phyloP scores from a whole-genome alignment of 2,888 invertebrate genomes.

The Morpho achilles region DNA sequence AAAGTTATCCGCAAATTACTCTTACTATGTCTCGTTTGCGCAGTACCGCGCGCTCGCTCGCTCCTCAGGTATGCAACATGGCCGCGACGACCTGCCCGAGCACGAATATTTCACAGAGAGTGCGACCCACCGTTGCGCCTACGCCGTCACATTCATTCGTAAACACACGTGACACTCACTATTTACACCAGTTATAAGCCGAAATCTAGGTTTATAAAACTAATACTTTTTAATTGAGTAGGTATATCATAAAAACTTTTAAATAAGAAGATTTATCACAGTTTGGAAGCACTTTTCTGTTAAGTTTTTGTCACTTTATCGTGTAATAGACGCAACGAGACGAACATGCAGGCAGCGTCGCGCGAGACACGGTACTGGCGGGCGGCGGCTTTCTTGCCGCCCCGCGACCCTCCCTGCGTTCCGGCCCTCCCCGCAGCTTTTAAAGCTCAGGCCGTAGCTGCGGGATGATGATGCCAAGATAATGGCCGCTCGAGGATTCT shows the following conservation, averaged over 20 bases:
- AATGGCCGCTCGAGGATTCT: slow-evolving; percentile 72
- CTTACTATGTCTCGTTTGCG: slow-evolving; percentile 72
- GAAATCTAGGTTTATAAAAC: slow-evolving; percentile 15
- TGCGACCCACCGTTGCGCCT: slow-evolving; percentile 73
- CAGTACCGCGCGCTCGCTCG: slow-evolving; percentile 70
- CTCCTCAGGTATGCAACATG: slow-evolving; percentile 77
- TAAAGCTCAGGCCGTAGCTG: slow-evolving; percentile 67
- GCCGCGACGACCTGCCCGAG: slow-evolving; percentile 75
- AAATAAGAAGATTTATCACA: slow-evolving; percentile 36
- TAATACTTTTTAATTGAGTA: slow-evolving; percentile 20
- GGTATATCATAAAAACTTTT: slow-evolving; percentile 24
- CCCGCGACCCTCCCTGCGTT: slow-evolving; percentile 54
- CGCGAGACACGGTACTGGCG: slow-evolving; percentile 69
- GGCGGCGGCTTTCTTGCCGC: slow-evolving; percentile 65
- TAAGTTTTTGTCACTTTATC: slow-evolving; percentile 57
- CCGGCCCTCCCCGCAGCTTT: slow-evolving; percentile 60
- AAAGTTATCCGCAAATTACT: slow-evolving; percentile 53
- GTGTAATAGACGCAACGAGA: slow-evolving; percentile 37
- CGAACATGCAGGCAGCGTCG: slow-evolving; percentile 61
- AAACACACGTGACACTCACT: slow-evolving; percentile 75
- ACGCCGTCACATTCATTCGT: slow-evolving; percentile 74
- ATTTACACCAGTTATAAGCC: slow-evolving; percentile 30
- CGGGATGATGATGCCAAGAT: slow-evolving; percentile 74
- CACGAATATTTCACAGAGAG: slow-evolving; percentile 77
- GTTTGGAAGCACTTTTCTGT: slow-evolving; percentile 52